Percentiles rank a stretch among this genome's conserved stretches.
phyloP scores from a whole-genome alignment of 2,888 invertebrate species.

The Cephus sareptanus region DNA sequence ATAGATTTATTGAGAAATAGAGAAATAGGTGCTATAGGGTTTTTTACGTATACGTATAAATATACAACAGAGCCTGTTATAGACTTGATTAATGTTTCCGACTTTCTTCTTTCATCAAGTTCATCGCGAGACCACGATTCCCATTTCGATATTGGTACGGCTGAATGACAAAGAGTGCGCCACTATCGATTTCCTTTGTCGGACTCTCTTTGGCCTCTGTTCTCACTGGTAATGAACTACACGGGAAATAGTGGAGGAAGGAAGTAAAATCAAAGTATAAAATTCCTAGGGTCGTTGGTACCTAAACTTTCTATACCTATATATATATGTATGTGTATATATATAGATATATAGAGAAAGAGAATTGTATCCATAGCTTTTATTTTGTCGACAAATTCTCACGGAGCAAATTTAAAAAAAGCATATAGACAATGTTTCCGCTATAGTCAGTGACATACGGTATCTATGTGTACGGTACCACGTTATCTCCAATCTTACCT shows the following conservation, averaged over 20 bases:
- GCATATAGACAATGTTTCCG: neutral
- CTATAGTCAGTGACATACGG: neutral
- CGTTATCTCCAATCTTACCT: neutral
- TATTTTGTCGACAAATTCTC: neutral
- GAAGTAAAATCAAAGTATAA: slow-evolving; percentile 27
- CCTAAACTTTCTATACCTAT: no score
- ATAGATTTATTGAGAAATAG: neutral
- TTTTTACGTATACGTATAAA: neutral
- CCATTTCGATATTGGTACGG: neutral
- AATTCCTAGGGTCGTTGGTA: slow-evolving; percentile 1
- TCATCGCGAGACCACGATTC: neutral
- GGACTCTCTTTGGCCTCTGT: slow-evolving; percentile 45
- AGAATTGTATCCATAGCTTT: no score
- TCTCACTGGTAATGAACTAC: slow-evolving; percentile 23
- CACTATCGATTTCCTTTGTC: slow-evolving; percentile 42
- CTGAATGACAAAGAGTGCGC: slow-evolving; percentile 36
- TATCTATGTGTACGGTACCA: neutral
- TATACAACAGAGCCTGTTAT: neutral
- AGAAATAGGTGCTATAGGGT: no score
- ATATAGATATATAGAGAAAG: no score
- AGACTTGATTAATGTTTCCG: slow-evolving; percentile 22
- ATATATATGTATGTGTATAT: no score
- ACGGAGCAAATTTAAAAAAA: neutral
- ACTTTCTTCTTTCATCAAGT: neutral
- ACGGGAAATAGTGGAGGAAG: slow-evolving; percentile 12